Conservation (phyloP, 2,888 invertebrate genomes). For the Hesperia comma region DNA sequence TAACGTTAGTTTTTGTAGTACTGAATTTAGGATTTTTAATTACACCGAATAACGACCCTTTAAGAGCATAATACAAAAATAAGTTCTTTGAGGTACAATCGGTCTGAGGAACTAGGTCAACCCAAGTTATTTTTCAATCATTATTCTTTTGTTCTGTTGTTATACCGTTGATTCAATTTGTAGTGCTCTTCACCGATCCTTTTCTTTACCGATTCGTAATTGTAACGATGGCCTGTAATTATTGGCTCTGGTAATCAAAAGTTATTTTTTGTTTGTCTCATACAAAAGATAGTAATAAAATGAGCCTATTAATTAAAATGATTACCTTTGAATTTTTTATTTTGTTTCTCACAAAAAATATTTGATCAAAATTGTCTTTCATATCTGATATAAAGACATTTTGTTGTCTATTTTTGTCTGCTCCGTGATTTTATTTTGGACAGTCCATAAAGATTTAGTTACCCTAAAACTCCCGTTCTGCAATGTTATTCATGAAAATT, state of each 20-base stretch:
- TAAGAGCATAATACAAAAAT: background rate
- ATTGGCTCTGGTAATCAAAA: constrained; percentile 16
- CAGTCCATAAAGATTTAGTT: background rate
- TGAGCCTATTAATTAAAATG: background rate
- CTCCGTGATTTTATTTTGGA: too few species aligned
- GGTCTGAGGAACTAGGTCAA: constrained; percentile 14
- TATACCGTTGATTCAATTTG: constrained; percentile 12
- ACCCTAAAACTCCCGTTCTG: too few species aligned
- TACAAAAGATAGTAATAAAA: background rate
- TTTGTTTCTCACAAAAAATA: too few species aligned
- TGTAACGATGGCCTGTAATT: constrained; percentile 24
- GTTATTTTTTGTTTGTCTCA: background rate
- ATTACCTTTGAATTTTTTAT: background rate
- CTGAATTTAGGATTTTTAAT: background rate
- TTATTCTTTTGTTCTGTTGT: constrained; percentile 25
- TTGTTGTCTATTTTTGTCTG: too few species aligned
- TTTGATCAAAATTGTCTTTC: too few species aligned
- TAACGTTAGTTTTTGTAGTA: background rate
- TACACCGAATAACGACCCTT: background rate
- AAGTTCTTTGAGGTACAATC: background rate
- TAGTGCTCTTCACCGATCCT: constrained; percentile 20
- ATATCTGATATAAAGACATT: too few species aligned
- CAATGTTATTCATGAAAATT: background rate
- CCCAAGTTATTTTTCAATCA: constrained; percentile 18
- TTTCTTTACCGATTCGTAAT: constrained; percentile 9